These are phyloP conservation scores for Pollenia griseotomentosa DNA, from an alignment of 2,888 invertebrate genomes.

Conservation along the genomic window DNA sequence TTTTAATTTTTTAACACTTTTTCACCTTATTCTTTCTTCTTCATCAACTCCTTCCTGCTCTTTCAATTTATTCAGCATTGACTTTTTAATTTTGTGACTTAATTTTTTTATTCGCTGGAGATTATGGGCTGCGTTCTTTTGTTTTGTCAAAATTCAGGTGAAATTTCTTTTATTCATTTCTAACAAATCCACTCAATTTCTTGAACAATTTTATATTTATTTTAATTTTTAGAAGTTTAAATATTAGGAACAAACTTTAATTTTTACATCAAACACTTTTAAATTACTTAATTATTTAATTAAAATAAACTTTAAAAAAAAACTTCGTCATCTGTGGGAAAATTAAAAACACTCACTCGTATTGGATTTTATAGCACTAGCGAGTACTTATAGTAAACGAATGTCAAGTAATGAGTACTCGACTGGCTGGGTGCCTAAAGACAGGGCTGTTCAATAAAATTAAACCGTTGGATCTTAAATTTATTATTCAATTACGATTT, in stretches of 20 bases:
- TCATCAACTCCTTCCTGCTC: neutral
- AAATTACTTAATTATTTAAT: conserved; percentile 69
- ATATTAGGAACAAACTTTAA: conserved; percentile 71
- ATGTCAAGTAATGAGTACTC: conserved; percentile 39
- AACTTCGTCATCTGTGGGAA: conserved; percentile 74
- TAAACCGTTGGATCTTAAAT: conserved; percentile 18
- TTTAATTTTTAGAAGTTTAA: conserved; percentile 20
- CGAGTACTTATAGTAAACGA: conserved; percentile 22
- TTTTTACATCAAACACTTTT: conserved; percentile 66
- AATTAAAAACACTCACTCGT: conserved; percentile 73
- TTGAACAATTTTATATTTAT: neutral
- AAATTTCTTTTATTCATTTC: conserved; percentile 8
- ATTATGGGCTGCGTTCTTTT: conserved; percentile 1
- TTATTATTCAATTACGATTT: neutral
- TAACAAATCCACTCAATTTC: neutral
- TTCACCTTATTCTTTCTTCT: conserved; percentile 43
- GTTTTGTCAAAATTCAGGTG: conserved; percentile 42
- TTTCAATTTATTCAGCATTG: neutral
- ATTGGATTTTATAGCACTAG: conserved; percentile 54
- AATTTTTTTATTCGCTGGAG: neutral
- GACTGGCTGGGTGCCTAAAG: neutral
- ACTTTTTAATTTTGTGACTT: conserved; percentile 22
- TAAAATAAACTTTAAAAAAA: conserved; percentile 72
- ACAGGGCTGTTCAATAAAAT: conserved; percentile 45
- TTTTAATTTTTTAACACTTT: conserved; percentile 33